Percentiles rank a stretch among this genome's conserved stretches.
Conservation (phyloP, 1,140 invertebrate genomes). For the Chironomus tepperi region DNA sequence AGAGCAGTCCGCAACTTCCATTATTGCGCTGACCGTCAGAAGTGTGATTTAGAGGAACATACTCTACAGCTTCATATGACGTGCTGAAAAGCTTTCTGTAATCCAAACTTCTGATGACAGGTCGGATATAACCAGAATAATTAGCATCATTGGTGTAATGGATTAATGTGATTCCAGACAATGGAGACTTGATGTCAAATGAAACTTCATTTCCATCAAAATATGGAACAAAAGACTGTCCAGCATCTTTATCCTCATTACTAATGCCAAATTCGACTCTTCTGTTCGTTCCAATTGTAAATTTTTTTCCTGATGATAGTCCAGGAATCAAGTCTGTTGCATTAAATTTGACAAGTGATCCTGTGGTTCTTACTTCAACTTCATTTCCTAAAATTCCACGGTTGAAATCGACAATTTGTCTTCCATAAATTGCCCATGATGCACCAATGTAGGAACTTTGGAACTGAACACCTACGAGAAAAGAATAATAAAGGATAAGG, state of each 20-base stretch:
- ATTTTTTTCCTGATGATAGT: neutral
- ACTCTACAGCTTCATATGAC: no score
- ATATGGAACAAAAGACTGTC: neutral
- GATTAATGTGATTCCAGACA: neutral
- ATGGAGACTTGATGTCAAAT: neutral
- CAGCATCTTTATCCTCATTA: neutral
- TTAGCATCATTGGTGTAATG: neutral
- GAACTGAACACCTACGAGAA: neutral
- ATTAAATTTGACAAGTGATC: neutral
- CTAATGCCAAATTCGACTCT: neutral
- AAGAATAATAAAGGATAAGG: no score
- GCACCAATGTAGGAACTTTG: neutral
- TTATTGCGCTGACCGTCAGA: no score
- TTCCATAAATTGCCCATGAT: neutral
- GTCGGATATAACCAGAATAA: neutral
- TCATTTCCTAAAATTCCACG: neutral
- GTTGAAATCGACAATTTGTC: neutral
- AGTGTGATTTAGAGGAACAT: no score
- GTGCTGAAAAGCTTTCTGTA: neutral
- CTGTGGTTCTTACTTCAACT: neutral
- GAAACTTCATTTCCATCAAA: neutral
- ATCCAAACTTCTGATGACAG: neutral
- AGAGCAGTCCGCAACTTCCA: no score
- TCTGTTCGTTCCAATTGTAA: neutral
- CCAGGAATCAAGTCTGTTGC: neutral